A percentile compares a stretch with the other conserved stretches of the same genome.
phyloP scores from a whole-genome alignment of 2,113 vertebrate species.

The Mobula hypostoma region DNA sequence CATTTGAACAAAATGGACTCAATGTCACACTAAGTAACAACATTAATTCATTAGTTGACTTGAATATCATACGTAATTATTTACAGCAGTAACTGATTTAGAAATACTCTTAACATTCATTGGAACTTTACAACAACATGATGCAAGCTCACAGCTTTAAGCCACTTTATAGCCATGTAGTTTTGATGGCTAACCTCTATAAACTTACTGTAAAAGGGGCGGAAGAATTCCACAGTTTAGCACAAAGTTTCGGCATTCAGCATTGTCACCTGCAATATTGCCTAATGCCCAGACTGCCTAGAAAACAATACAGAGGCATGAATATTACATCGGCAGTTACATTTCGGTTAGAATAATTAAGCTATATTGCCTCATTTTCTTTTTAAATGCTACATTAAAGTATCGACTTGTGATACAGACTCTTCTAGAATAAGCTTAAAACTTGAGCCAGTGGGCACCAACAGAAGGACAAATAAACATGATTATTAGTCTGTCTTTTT shows the following conservation, averaged over 20 bases:
- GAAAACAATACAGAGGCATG: constrained; percentile 42
- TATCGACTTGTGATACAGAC: not conserved
- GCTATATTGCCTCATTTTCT: not conserved
- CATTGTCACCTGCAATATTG: constrained; percentile 87
- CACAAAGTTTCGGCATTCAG: constrained; percentile 88
- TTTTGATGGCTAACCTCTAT: not conserved
- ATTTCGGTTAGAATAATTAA: not conserved
- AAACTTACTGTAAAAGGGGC: constrained; percentile 80
- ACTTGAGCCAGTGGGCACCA: not conserved
- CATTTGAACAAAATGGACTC: not conserved
- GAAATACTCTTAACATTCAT: not conserved
- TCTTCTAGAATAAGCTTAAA: not conserved
- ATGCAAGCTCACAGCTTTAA: not conserved
- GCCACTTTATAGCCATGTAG: not conserved
- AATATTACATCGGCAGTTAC: not conserved
- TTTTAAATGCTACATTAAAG: not conserved
- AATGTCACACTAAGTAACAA: not conserved
- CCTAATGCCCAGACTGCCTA: constrained; percentile 90
- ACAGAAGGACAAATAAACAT: not conserved
- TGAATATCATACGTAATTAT: not conserved
- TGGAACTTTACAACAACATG: not conserved
- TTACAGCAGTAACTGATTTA: not conserved
- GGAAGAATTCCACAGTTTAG: constrained; percentile 82
- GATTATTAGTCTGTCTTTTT: not conserved
- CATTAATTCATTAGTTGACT: not conserved